Conservation (phyloP, 2,113 vertebrate species). For the Trinectes maculatus region DNA sequence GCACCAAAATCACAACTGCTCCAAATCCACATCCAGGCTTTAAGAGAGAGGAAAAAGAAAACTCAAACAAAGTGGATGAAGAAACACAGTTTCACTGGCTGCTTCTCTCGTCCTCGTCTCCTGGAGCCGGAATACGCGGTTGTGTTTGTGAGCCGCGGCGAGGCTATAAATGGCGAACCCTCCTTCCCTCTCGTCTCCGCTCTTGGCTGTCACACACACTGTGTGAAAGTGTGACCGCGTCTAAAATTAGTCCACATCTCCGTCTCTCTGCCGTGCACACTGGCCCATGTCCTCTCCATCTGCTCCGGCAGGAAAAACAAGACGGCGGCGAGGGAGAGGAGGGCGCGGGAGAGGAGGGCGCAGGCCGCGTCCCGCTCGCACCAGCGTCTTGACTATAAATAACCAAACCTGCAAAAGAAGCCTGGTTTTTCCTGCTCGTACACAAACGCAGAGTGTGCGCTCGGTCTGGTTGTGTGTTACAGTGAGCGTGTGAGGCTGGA, state of each 20-base stretch:
- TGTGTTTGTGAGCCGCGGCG: constrained; percentile 29
- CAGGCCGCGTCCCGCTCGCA: constrained; percentile 9
- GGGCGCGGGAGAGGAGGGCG: constrained; percentile 12
- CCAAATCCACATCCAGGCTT: no score
- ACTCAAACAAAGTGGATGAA: no score
- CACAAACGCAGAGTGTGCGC: not conserved
- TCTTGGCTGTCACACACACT: constrained; percentile 72
- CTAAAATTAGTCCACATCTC: constrained; percentile 72
- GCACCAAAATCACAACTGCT: not conserved
- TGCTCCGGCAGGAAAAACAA: constrained; percentile 70
- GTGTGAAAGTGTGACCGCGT: constrained; percentile 65
- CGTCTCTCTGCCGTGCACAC: constrained; percentile 61
- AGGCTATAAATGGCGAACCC: constrained; percentile 66
- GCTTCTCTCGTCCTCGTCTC: no score
- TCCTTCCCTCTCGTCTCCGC: constrained; percentile 32
- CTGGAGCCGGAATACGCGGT: constrained; percentile 25
- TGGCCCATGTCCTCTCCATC: constrained; percentile 76
- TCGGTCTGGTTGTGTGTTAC: constrained; percentile 7
- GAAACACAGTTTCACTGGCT: not conserved
- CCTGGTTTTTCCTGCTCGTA: not conserved
- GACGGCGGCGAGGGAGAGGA: constrained; percentile 28
- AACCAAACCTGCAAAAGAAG: not conserved
- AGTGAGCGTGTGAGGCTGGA: constrained; percentile 45
- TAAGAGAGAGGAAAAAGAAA: no score
- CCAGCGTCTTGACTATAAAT: not conserved